Base-by-base conservation (phyloP, 2,888 invertebrate genomes). In the Melanostoma scalare region DNA sequence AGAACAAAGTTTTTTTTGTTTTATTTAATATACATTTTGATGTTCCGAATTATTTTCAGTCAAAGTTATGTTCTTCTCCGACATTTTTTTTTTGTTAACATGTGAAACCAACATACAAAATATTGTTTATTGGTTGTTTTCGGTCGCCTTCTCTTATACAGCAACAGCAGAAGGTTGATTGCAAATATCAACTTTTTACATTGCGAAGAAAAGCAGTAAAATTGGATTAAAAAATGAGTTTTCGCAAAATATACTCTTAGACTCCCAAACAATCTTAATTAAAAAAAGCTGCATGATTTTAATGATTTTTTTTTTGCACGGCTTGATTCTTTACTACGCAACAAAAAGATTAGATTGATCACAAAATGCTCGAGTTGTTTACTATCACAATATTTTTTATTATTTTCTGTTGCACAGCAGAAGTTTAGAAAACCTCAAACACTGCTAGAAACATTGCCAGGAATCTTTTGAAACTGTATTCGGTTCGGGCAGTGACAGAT, bases 101-200 rank as follows among this genome's bases (percentile, higher is more conserved):
- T 48, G 48, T n/a, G 36, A 75, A 65, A 67, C 74, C 60, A 71
- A 60, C 52, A 72, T 69, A 42, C 20, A 69, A 74, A 31, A 71
- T 79, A 78, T 75, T 67, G 69, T 86, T 87, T 88, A 88, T 90
- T 90, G 90, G 91, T 91, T 91, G 90, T 89, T 91, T 90, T 93
- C 93, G 93, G 95, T 94, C 94, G 94, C 95, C 95, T 95, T 95
- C 95, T 95, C 95, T 93, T 92, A 93, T 95, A 95, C 95, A 95
- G 95, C 95, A 95, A 93, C 94, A 94, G 95, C 95, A 94, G 95
- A 95, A 95, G 95, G 95, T 93, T 94, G 94, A 93, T 89, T 88
- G 86, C 86, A 86, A 87, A 87, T 87, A 87, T 87, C 87, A 87
- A 88, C 88, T 86, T 58, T 76, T 77, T 71, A 72, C 56, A 63